phyloP scores from a whole-genome alignment of 2,113 vertebrate species.

The Orthochromis malagaraziensis region DNA sequence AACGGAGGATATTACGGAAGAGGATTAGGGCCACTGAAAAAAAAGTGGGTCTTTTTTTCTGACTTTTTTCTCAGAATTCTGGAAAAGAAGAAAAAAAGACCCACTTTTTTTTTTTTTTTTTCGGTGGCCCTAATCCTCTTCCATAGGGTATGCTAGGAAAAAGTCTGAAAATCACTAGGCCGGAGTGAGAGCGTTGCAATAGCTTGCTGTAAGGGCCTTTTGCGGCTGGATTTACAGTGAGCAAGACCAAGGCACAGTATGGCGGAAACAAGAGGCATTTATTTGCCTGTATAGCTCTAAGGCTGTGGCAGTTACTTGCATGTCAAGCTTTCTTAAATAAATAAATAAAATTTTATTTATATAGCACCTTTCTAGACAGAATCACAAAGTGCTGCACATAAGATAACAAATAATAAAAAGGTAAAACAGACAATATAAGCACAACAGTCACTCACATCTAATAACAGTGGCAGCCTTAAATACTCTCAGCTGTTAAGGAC shows the following conservation, averaged over 20 bases:
- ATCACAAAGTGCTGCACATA: neutral
- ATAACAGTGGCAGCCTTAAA: neutral
- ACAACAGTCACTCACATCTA: neutral
- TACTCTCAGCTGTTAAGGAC: neutral
- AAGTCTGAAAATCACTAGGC: neutral
- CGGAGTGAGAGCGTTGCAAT: neutral
- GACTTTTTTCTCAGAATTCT: neutral
- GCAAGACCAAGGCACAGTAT: neutral
- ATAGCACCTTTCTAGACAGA: neutral
- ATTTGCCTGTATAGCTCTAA: neutral
- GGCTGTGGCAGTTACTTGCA: neutral
- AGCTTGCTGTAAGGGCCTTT: neutral
- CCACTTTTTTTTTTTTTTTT: neutral
- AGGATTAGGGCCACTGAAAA: neutral
- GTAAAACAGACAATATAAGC: neutral
- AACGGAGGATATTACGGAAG: fast-evolving
- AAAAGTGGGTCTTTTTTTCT: fast-evolving
- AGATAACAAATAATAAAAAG: neutral
- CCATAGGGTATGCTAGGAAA: fast-evolving
- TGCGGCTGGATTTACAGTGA: neutral
- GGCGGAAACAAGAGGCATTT: neutral
- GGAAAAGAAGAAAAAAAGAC: neutral
- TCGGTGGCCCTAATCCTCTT: neutral
- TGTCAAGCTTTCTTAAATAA: neutral
- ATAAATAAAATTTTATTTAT: fast-evolving